These are phyloP conservation scores for Drosophila flavopinicola DNA, from an alignment of 2,888 invertebrate genomes.

Conservation along the genomic window DNA sequence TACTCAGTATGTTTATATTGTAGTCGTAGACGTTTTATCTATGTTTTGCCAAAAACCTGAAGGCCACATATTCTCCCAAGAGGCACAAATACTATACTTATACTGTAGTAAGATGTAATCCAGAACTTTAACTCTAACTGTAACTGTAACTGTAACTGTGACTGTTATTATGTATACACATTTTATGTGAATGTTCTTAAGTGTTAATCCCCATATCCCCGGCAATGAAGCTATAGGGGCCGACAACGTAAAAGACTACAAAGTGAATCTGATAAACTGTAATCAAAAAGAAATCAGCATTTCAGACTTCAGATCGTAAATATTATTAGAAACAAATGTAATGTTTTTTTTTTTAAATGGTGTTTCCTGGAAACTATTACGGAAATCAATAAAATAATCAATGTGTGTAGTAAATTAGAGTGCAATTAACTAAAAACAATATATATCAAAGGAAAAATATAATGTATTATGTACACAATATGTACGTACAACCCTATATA, in stretches of 20 bases:
- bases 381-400: constrained; percentile 18
- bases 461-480: constrained; percentile 11
- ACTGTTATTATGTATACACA: constrained; percentile 29
- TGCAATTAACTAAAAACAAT: constrained; percentile 25
- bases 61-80: constrained; percentile 33
- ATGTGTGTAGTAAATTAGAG: constrained; percentile 39
- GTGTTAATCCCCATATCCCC: constrained; percentile 40
- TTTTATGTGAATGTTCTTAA: constrained; percentile 34
- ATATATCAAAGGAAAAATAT: constrained; percentile 18
- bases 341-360: constrained; percentile 29
- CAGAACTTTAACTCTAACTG: constrained; percentile 12
- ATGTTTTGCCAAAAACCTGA: constrained; percentile 38
- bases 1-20: constrained; percentile 2
- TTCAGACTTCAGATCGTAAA: constrained; percentile 33
- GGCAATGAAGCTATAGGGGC: constrained; percentile 40
- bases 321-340: constrained; percentile 13
- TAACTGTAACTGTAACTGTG: constrained; percentile 27
- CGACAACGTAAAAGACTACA: constrained; percentile 57
- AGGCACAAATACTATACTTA: constrained; percentile 29
- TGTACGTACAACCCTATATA: constrained; percentile 8
- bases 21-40: constrained; percentile 22
- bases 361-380: constrained; percentile 13
- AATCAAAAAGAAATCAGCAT: constrained; percentile 30
- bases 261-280: constrained; percentile 36
- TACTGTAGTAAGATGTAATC: constrained; percentile 16